Evolutionary conservation across 2,797 vertebrate species (phyloP).

Genomic region (Ataeniobius toweri): DNA sequence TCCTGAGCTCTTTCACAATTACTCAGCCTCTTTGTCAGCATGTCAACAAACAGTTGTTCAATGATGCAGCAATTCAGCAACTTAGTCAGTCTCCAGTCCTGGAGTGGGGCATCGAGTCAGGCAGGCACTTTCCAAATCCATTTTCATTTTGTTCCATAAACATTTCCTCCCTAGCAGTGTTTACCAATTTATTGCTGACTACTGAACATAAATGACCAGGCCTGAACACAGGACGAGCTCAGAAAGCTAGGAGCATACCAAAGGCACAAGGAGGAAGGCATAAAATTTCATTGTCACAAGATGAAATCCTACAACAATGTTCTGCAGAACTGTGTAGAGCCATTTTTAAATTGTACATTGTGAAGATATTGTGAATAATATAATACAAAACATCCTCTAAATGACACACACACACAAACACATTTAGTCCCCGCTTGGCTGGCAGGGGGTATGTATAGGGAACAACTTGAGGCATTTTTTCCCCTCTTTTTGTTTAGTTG

Average conservation of each 20-base stretch:
- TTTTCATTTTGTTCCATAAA: slow-evolving; percentile 31
- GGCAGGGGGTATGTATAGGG: slow-evolving; percentile 50
- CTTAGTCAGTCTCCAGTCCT: slow-evolving; percentile 2
- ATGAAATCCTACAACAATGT: neutral
- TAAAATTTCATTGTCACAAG: neutral
- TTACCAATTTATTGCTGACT: slow-evolving; percentile 46
- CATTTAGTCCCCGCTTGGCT: neutral
- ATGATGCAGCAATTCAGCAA: slow-evolving; percentile 31
- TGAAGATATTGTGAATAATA: slow-evolving; percentile 1
- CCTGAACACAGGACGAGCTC: slow-evolving; percentile 22
- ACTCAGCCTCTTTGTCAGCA: slow-evolving; percentile 14
- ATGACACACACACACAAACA: slow-evolving; percentile 12
- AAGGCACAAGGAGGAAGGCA: neutral
- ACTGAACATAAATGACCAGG: slow-evolving; percentile 22
- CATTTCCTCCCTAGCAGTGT: slow-evolving; percentile 25
- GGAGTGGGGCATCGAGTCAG: slow-evolving; percentile 6
- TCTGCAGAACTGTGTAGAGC: slow-evolving; percentile 30
- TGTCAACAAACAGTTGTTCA: slow-evolving; percentile 28
- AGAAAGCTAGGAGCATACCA: neutral
- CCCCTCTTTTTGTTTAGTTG: slow-evolving; percentile 43
- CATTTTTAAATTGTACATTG: slow-evolving; percentile 8
- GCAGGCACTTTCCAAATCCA: slow-evolving; percentile 22
- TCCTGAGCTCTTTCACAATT: neutral
- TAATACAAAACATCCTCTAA: slow-evolving; percentile 38
- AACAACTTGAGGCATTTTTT: slow-evolving; percentile 53